These are phyloP conservation scores for Coptotermes formosanus DNA, from an alignment of 1,140 invertebrate species.

Conservation along the genomic window DNA sequence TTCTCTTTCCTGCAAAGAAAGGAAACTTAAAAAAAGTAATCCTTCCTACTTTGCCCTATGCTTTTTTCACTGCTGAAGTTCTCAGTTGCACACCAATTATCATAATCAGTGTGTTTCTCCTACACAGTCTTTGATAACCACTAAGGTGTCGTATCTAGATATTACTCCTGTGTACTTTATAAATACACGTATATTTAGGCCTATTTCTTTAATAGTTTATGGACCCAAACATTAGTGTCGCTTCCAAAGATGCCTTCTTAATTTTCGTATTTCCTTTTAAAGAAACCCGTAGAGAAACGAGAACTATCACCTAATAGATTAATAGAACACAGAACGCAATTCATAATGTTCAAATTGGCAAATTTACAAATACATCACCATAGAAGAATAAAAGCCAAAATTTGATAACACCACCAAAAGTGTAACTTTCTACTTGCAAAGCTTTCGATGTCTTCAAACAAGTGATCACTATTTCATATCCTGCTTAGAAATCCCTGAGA, in stretches of 20 bases:
- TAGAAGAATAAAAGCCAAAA: too few relatives aligned
- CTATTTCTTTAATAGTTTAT: neutral
- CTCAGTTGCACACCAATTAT: neutral
- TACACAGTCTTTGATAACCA: neutral
- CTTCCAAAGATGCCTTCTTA: neutral
- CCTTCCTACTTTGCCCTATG: neutral
- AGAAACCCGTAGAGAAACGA: neutral
- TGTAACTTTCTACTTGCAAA: neutral
- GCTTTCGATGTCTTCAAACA: neutral
- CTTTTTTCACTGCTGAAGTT: neutral
- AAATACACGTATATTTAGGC: neutral
- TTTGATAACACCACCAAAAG: neutral
- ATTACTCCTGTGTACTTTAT: neutral
- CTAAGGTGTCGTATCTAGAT: neutral
- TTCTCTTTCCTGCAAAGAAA: neutral
- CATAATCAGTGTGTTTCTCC: neutral
- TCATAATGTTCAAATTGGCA: too few relatives aligned
- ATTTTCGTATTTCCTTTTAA: neutral
- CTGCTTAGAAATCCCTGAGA: neutral
- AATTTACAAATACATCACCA: too few relatives aligned
- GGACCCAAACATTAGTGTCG: neutral
- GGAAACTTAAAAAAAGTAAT: neutral
- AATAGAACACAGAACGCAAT: neutral
- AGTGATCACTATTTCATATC: neutral
- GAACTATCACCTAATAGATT: neutral